Evolutionary conservation across 2,113 vertebrate genomes (phyloP).

Genomic region (Agapornis roseicollis): DNA sequence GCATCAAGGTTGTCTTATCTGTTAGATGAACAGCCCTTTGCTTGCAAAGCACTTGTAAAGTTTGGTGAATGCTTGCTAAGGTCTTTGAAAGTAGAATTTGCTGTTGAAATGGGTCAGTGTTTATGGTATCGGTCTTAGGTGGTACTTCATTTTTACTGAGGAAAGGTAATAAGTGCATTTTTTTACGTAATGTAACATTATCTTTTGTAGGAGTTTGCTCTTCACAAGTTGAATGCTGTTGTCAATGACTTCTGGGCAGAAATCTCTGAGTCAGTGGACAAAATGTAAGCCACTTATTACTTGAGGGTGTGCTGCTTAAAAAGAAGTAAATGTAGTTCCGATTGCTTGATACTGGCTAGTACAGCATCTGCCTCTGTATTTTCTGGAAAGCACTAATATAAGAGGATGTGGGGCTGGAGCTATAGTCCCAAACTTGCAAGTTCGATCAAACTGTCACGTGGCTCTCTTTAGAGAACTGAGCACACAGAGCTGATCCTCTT

Average conservation of each 20-base stretch:
- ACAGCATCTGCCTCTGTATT: not conserved
- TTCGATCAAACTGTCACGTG: not conserved
- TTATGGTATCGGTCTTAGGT: not conserved
- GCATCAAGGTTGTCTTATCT: not conserved
- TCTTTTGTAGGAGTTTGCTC: constrained; percentile 90
- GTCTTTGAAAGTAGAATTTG: not conserved
- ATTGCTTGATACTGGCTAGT: not conserved
- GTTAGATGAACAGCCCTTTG: not conserved
- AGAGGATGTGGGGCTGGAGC: not conserved
- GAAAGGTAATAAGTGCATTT: not conserved
- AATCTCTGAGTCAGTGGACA: constrained; percentile 98
- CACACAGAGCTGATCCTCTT: not conserved
- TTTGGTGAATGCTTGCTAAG: not conserved
- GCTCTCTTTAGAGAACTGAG: not conserved
- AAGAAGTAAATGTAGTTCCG: not conserved
- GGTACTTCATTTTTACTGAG: not conserved
- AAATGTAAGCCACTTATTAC: constrained; percentile 85
- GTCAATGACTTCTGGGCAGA: constrained; percentile 99
- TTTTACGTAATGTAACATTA: not conserved
- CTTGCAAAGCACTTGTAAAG: not conserved
- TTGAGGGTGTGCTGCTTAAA: not conserved
- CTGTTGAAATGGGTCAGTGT: not conserved
- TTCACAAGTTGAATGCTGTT: constrained; percentile 93
- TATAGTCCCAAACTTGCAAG: not conserved
- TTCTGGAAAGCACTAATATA: not conserved